Evolutionary conservation across 1,140 invertebrate genomes (phyloP).

Genomic region (Drosophila elegans): DNA sequence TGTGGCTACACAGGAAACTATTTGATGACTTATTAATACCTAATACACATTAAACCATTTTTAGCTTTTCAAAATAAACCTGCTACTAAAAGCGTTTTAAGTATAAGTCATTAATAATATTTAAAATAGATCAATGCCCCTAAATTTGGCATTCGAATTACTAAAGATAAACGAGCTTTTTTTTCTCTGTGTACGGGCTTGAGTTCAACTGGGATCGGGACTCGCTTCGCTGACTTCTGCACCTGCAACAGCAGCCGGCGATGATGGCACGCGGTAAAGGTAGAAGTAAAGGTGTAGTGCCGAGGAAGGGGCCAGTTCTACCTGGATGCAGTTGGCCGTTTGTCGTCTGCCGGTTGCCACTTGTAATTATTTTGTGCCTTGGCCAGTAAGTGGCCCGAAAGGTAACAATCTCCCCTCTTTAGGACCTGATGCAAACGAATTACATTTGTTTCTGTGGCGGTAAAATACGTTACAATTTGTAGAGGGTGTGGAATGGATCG

Average conservation of each 20-base stretch:
- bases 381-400: constrained; percentile 39
- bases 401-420: constrained; percentile 32
- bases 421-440: constrained; percentile 16
- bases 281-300: constrained; percentile 7
- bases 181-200: constrained; percentile 2
- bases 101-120: too few relatives aligned
- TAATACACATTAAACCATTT: too few relatives aligned
- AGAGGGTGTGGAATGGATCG: constrained; percentile 11
- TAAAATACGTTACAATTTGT: constrained; percentile 60
- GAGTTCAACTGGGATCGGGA: constrained; percentile 26
- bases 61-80: too few relatives aligned
- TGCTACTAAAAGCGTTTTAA: too few relatives aligned
- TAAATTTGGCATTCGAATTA: too few relatives aligned
- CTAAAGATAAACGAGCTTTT: too few relatives aligned
- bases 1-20: not conserved
- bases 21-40: too few relatives aligned
- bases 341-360: constrained; percentile 38
- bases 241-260: constrained; percentile 64
- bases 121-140: too few relatives aligned
- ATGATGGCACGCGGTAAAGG: constrained; percentile 61
- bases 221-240: constrained; percentile 61
- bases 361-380: constrained; percentile 46
- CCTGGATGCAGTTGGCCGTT: constrained; percentile 46
- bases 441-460: constrained; percentile 15
- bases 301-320: constrained; percentile 25